Evolutionary conservation across 1,140 invertebrate species (phyloP).

Genomic region (Stenopsyche tienmushanensis): DNA sequence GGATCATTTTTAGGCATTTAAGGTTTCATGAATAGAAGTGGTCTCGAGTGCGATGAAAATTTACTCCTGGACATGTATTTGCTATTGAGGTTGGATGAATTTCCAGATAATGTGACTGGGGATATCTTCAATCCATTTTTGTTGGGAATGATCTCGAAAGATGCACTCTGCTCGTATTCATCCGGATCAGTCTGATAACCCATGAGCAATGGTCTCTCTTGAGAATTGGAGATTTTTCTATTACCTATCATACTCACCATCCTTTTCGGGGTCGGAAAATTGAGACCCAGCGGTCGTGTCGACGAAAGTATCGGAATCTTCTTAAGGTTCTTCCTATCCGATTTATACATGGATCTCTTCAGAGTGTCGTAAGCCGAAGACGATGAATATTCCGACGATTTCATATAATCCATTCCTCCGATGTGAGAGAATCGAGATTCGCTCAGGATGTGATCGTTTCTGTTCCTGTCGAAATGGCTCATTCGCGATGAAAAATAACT

Average conservation of each 20-base stretch:
- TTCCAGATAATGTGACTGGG: slow-evolving; percentile 24
- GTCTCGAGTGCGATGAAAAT: slow-evolving; percentile 34
- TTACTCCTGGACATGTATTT: slow-evolving; percentile 33
- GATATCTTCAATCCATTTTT: slow-evolving; percentile 41
- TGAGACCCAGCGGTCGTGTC: slow-evolving; percentile 31
- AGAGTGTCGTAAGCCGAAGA: slow-evolving; percentile 21
- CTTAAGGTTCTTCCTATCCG: slow-evolving; percentile 27
- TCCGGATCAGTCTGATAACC: slow-evolving; percentile 36
- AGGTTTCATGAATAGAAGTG: slow-evolving; percentile 38
- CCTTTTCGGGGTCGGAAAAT: slow-evolving; percentile 39
- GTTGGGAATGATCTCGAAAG: slow-evolving; percentile 40
- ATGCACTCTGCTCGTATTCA: slow-evolving; percentile 33
- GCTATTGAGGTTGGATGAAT: not conserved
- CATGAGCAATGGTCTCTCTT: slow-evolving; percentile 39
- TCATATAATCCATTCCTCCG: slow-evolving; percentile 24
- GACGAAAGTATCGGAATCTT: slow-evolving; percentile 39
- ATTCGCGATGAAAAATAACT: slow-evolving; percentile 28
- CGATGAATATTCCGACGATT: slow-evolving; percentile 23
- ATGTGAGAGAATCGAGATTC: not conserved
- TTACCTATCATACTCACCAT: slow-evolving; percentile 37
- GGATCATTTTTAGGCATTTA: slow-evolving; percentile 8
- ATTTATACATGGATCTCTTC: slow-evolving; percentile 27
- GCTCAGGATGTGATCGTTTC: slow-evolving; percentile 9
- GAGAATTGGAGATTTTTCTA: slow-evolving; percentile 39
- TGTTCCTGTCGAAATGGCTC: slow-evolving; percentile 15